Conservation (phyloP, 1,140 invertebrate species). For the Rhagoletis pomonella region DNA sequence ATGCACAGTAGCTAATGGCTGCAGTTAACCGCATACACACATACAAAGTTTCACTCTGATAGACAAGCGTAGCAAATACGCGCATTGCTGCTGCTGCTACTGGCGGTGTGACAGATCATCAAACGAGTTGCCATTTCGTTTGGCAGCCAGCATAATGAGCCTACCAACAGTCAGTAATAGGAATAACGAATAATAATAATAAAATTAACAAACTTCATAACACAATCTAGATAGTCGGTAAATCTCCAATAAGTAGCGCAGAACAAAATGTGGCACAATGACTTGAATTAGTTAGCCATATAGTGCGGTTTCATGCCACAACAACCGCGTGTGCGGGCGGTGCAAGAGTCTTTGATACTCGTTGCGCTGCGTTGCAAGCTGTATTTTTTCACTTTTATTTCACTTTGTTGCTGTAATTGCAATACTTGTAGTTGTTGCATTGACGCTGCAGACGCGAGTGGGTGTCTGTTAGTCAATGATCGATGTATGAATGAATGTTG, state of each 20-base stretch:
- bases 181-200: not conserved
- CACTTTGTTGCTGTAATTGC: not conserved
- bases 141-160: slow-evolving; percentile 12
- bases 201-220: slow-evolving; percentile 30
- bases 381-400: not conserved
- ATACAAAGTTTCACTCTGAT: not conserved
- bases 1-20: slow-evolving; percentile 42
- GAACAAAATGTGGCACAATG: not conserved
- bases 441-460: not conserved
- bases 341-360: not conserved
- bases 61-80: not conserved
- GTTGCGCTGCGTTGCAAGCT: not conserved
- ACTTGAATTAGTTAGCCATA: not conserved
- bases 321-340: not conserved
- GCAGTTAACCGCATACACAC: not conserved
- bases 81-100: not conserved
- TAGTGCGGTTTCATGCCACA: not conserved
- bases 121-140: slow-evolving; percentile 14
- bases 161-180: slow-evolving; percentile 35
- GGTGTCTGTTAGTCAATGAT: slow-evolving; percentile 46
- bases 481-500: slow-evolving; percentile 43
- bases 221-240: not conserved
- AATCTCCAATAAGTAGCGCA: slow-evolving; percentile 12
- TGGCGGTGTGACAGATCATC: not conserved
- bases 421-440: not conserved